These are phyloP conservation scores for Alviniconcha marisindica DNA, from an alignment of 1,140 invertebrate species.

Conservation along the genomic window DNA sequence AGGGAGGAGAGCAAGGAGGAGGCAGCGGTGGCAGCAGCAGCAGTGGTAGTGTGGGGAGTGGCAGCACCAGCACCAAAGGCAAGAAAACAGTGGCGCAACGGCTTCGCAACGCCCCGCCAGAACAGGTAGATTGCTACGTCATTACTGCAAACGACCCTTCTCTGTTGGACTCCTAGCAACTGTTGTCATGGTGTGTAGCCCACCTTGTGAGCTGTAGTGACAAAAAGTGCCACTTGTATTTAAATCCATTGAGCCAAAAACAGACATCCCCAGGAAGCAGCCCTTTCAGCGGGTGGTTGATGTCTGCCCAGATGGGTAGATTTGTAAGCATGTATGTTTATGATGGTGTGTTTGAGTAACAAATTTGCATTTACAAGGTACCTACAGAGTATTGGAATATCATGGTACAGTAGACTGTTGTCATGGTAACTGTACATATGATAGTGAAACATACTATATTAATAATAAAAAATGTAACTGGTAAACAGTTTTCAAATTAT, in stretches of 20 bases:
- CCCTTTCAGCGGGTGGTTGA: no score
- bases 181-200: conserved; percentile 1
- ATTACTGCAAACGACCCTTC: conserved; percentile 49
- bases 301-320: no score
- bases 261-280: no score
- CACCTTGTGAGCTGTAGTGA: not conserved
- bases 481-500: no score
- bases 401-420: no score
- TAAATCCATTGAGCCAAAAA: not conserved
- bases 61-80: conserved; percentile 9
- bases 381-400: no score
- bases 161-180: conserved; percentile 39
- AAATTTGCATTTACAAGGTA: no score
- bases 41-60: conserved; percentile 11
- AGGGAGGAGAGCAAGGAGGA: conserved; percentile 46
- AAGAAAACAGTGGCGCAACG: conserved; percentile 49
- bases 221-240: not conserved
- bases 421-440: no score
- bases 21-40: not conserved
- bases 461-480: no score
- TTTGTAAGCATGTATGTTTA: no score
- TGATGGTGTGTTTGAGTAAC: no score
- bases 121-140: conserved; percentile 54
- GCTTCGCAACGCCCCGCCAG: conserved; percentile 47
- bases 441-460: no score